phyloP scores from a whole-genome alignment of 2,797 vertebrate genomes.

The Tauraco hartlaubi region DNA sequence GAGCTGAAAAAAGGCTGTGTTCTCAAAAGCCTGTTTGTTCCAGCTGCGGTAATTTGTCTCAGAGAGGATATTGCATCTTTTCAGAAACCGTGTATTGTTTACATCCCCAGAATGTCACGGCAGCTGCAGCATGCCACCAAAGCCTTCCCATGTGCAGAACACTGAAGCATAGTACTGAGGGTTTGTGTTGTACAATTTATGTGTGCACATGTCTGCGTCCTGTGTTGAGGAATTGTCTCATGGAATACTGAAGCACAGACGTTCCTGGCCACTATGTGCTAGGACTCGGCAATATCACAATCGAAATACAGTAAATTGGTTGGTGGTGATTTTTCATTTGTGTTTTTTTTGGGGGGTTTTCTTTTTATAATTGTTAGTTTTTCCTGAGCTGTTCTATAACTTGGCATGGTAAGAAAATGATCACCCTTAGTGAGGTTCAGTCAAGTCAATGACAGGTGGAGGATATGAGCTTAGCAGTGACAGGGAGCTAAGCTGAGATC shows the following conservation, averaged over 20 bases:
- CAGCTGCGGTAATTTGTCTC: background rate
- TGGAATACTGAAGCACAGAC: too few relatives aligned
- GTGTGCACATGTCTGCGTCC: background rate
- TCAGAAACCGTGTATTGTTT: background rate
- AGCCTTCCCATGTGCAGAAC: background rate
- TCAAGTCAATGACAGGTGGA: background rate
- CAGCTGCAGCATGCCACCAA: background rate
- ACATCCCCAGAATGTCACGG: background rate
- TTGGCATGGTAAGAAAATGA: background rate
- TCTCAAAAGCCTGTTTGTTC: conserved; percentile 17
- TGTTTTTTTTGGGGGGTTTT: background rate
- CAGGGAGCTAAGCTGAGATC: background rate
- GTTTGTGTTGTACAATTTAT: fast-evolving
- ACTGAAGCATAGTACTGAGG: fast-evolving
- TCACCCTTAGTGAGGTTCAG: background rate
- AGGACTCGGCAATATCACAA: fast-evolving
- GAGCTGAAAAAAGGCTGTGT: background rate
- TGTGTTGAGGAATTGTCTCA: too few relatives aligned
- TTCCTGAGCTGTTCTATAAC: background rate
- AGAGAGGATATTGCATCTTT: conserved; percentile 13
- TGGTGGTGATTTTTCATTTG: fast-evolving
- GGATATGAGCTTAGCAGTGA: background rate
- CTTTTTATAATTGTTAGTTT: fast-evolving
- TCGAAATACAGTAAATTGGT: fast-evolving
- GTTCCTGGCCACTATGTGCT: too few relatives aligned